A percentile compares a stretch with the other conserved stretches of the same genome.
Conservation (phyloP, 2,888 invertebrate species). For the Mellilla xanthometata region DNA sequence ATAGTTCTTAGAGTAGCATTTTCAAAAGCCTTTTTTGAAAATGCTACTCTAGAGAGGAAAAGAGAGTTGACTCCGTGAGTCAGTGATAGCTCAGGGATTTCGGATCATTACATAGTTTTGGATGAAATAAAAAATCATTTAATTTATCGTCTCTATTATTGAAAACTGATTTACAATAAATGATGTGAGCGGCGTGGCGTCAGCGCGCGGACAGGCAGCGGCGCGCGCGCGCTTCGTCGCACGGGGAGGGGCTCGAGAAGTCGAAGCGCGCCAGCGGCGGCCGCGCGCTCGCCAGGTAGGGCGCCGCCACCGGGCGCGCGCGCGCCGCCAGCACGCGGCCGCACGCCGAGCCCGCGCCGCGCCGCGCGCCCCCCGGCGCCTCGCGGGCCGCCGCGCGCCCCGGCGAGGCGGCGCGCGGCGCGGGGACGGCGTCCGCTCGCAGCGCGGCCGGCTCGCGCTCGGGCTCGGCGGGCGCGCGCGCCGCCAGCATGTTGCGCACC, state of each 20-base stretch:
- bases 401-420: slow-evolving; percentile 2
- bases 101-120: too few species aligned
- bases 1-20: too few species aligned
- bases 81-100: too few species aligned
- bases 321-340: slow-evolving; percentile 60
- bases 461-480: slow-evolving; percentile 16
- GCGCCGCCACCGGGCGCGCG: slow-evolving; percentile 52
- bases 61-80: too few species aligned
- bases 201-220: slow-evolving; percentile 41
- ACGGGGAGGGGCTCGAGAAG: slow-evolving; percentile 62
- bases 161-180: too few species aligned
- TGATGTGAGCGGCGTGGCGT: too few species aligned
- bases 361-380: slow-evolving; percentile 44
- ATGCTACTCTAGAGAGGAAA: too few species aligned
- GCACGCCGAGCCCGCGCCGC: slow-evolving; percentile 57
- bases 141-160: too few species aligned
- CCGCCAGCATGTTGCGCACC: slow-evolving; percentile 66
- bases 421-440: neutral
- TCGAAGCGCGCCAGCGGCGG: slow-evolving; percentile 50
- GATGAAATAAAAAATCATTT: too few species aligned
- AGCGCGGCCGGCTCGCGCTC: neutral
- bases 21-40: too few species aligned
- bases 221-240: slow-evolving; percentile 58
- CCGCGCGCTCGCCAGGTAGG: slow-evolving; percentile 48
- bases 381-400: slow-evolving; percentile 61